Base-by-base conservation (phyloP, 2,888 invertebrate genomes). In the Caenorhabditis panamensis region DNA sequence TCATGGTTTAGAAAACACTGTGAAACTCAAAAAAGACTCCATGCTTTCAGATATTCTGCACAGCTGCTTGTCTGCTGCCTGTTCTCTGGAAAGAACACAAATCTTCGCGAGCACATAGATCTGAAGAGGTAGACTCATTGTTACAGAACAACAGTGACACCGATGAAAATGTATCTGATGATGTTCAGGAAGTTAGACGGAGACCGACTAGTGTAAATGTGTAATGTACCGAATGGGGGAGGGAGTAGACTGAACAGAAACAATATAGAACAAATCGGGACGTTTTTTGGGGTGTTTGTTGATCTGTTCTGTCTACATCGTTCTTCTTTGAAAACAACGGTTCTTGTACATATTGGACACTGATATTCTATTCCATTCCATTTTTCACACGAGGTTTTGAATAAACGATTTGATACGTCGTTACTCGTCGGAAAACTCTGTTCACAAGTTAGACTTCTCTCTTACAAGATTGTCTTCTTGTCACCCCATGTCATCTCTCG, bases 51-150 rank as follows among this genome's bases (percentile, higher is more conserved):
- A 84, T 82, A 9, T 37, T 86, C n/a, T 82, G 83, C 56, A 86
- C 86, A 11, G 79, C 83, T 16, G 31, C 71, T n/a, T 86, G 86
- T 41, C 66, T 86, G 16, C 24, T 61, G 0, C 86, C 86, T 11
- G 77, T 83, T 16, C 69, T 84, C 6, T 80, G 79, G 61, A 76
- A 75, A 26, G 86, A 86, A 49, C 64, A 67, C 37, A 80, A 66
- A 66, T 64, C 69, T 16, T 49, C 71, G 5, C 24, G 56, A 16
- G 36, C 8, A 2, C 79, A 79, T 49, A 63, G 69, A 6, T 36
- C 51, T 11, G 69, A 80, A 37, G 80, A 80, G 69, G 64, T 75
- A 61, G 75, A 69, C 36, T 41, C 69, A 18, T 61, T 80, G 6
- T 53, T 80, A 41, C 37, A 58, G 8, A 54, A 51, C 5, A 28